Base-by-base conservation (phyloP, 2,888 invertebrate species). In the Colostygia pectinataria region DNA sequence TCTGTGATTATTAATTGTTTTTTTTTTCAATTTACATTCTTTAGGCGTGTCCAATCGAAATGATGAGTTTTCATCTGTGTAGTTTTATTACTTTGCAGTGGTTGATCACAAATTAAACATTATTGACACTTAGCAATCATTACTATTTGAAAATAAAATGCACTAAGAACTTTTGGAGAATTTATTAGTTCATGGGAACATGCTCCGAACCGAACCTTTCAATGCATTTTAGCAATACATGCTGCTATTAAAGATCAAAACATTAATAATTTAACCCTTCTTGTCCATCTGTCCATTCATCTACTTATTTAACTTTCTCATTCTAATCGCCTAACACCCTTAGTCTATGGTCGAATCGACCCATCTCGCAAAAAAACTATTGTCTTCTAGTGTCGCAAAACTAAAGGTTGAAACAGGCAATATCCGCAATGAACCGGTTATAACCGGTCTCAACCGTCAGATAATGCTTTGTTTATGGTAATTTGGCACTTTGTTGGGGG, bases 381-480 rank as follows among this genome's bases (percentile, higher is more conserved):
- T 86, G 87, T 86, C 59, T n/a, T 60, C 61, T 69, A 83, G 86
- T 83, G 88, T 87, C 74, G 71, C 80, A 68, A 77, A 77, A 81
- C 77, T 74, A 74, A 72, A 77, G 71, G 74, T 77, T 77, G 74
- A 55, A 55, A 53, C 53, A 45, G 43, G 52, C 60, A 69, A 77
- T 82, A 81, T 87, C 87, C 86, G 80, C 78, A 71, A 59, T 49
- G 49, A 84, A 86, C 87, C 73, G 75, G 87, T 82, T 71, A 56
- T 23, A 67, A 80, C 84, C 73, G 77, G 84, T 85, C 75, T 63
- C 46, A 54, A 56, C 64, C 59, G 82, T 77, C 63, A 63, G 61
- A 78, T 87, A 85, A 87, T 86, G 83, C 74, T 71, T 81, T 90
- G 89, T 89, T 89, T 88, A 90, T 89, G 89, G 88, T 89, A 90